Percentiles rank a stretch among this genome's conserved stretches.
Conservation (phyloP, 1,140 invertebrate genomes). For the Drosophila pseudoobscura region DNA sequence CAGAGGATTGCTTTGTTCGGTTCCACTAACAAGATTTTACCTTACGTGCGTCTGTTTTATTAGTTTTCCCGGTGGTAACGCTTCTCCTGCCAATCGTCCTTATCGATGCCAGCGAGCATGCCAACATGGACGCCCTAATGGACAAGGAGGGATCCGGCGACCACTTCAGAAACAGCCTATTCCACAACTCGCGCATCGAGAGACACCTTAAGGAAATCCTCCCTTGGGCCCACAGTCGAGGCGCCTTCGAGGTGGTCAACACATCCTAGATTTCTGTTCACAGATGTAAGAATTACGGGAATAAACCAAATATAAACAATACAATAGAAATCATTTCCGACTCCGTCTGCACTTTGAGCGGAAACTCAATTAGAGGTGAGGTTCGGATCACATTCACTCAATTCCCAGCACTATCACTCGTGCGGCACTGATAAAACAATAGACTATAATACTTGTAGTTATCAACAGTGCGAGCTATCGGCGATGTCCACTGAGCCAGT, state of each 20-base stretch:
- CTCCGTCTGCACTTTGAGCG: too few relatives aligned
- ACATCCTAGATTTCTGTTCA: conserved; percentile 4
- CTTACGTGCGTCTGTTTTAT: not conserved
- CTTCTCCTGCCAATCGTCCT: conserved; percentile 58
- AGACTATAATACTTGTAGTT: conserved; percentile 6
- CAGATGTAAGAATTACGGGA: not conserved
- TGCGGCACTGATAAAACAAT: conserved; percentile 45
- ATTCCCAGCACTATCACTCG: too few relatives aligned
- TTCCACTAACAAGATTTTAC: not conserved
- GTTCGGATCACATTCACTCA: too few relatives aligned
- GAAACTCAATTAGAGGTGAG: too few relatives aligned
- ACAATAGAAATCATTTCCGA: not conserved
- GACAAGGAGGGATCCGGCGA: conserved; percentile 41
- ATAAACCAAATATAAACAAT: conserved; percentile 5
- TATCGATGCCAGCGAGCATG: conserved; percentile 52
- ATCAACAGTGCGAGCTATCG: conserved; percentile 20
- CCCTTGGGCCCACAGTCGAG: conserved; percentile 68
- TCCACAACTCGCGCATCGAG: conserved; percentile 38
- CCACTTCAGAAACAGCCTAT: conserved; percentile 51
- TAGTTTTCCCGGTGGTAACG: conserved; percentile 48
- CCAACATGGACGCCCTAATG: conserved; percentile 59
- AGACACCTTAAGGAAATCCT: conserved; percentile 45
- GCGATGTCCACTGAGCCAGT: not conserved
- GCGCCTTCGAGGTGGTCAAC: conserved; percentile 54
- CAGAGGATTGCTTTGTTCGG: too few relatives aligned